Conservation (phyloP, 1,140 invertebrate genomes). For the Zaprionus taronus region DNA sequence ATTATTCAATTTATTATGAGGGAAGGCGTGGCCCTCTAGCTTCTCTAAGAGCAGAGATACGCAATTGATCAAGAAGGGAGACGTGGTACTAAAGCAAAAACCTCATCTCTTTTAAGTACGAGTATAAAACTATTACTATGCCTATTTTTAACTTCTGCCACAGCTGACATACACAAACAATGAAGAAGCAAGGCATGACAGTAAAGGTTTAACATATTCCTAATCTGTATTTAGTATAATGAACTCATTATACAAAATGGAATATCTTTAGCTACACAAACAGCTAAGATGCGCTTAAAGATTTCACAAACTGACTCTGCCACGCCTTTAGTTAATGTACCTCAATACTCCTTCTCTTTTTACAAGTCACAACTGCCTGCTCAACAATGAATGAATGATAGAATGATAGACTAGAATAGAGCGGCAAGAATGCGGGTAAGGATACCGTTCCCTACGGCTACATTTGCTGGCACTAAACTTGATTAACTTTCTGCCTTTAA, state of each 20-base stretch:
- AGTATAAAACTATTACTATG: not conserved
- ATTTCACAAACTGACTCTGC: no score
- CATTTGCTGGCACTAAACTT: slow-evolving; percentile 9
- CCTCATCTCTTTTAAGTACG: not conserved
- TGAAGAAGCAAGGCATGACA: not conserved
- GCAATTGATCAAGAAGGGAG: not conserved
- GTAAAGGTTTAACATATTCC: no score
- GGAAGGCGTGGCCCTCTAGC: no score
- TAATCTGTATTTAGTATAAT: no score
- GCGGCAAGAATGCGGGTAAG: not conserved
- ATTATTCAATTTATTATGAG: no score
- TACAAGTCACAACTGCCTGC: not conserved
- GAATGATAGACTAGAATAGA: slow-evolving; percentile 28
- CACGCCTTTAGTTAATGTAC: not conserved
- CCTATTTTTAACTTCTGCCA: not conserved
- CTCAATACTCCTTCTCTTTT: not conserved
- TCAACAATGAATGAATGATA: slow-evolving; percentile 54
- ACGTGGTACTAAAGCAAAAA: not conserved
- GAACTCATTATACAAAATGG: no score
- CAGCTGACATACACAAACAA: not conserved
- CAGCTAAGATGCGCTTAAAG: no score
- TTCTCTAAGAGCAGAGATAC: no score
- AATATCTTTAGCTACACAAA: not conserved
- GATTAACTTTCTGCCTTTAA: not conserved
- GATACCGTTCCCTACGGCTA: not conserved